Evolutionary conservation across 2,113 vertebrate species (phyloP).

Genomic region (Taxidea taxus): DNA sequence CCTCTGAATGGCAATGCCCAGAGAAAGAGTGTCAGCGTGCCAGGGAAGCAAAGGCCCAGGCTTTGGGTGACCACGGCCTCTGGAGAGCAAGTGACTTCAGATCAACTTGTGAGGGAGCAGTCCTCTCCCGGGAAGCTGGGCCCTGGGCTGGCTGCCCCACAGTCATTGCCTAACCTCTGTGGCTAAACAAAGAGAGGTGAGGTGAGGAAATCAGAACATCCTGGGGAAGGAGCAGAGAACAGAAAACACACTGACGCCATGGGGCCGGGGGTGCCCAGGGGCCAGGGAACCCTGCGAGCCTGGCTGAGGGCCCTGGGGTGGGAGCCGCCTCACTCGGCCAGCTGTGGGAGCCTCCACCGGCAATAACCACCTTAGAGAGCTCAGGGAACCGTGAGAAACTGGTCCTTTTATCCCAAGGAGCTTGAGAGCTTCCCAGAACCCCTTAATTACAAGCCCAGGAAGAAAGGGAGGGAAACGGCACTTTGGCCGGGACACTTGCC

Average conservation of each 20-base stretch:
- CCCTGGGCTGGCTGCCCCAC: not conserved
- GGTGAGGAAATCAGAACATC: constrained; percentile 50
- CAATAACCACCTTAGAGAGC: not conserved
- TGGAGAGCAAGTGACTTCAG: not conserved
- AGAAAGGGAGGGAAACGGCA: not conserved
- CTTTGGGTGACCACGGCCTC: not conserved
- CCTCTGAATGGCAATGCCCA: not conserved
- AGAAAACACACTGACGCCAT: not conserved
- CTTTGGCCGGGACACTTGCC: not conserved
- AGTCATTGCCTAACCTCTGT: not conserved
- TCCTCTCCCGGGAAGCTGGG: not conserved
- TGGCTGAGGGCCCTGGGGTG: not conserved
- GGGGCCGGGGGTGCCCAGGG: not conserved
- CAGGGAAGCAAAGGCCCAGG: not conserved
- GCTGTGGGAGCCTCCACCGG: not conserved
- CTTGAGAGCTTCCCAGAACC: not conserved
- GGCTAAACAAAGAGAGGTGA: constrained; percentile 6
- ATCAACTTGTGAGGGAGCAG: not conserved
- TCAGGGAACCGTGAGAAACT: not conserved
- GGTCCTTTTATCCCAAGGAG: not conserved
- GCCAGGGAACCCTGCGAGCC: not conserved
- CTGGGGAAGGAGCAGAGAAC: not conserved
- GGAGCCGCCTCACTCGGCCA: not conserved
- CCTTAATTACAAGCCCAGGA: constrained; percentile 4
- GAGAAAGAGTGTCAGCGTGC: not conserved